Evolutionary conservation across 2,113 vertebrate species (phyloP).

Genomic region (Brachypodius melanocephalos): DNA sequence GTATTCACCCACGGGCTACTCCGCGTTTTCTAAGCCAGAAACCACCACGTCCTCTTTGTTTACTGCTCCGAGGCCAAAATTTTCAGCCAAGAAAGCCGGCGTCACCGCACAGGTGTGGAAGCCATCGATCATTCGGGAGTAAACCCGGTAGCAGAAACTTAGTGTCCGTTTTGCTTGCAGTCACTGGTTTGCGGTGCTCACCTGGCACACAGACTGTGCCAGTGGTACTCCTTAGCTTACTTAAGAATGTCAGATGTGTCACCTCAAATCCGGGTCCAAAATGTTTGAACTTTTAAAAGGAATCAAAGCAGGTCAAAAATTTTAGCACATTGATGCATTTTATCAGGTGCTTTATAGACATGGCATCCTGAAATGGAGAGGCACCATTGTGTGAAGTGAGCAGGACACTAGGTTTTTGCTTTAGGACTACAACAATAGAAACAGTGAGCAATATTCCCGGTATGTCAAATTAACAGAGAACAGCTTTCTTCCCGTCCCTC

Average conservation of each 20-base stretch:
- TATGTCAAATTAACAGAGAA: slow-evolving; percentile 1
- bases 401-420: slow-evolving; percentile 64
- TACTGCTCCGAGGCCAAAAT: slow-evolving; percentile 89
- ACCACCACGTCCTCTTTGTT: slow-evolving; percentile 65
- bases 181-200: slow-evolving; percentile 67
- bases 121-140: slow-evolving; percentile 82
- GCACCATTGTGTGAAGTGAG: slow-evolving; percentile 45
- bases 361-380: slow-evolving; percentile 11
- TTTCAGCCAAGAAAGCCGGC: slow-evolving; percentile 91
- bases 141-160: slow-evolving; percentile 62
- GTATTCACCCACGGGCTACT: slow-evolving; percentile 67
- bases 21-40: slow-evolving; percentile 81
- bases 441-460: slow-evolving; percentile 22
- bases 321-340: background rate
- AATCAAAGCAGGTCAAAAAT: slow-evolving; percentile 50
- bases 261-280: slow-evolving; percentile 77
- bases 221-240: slow-evolving; percentile 40
- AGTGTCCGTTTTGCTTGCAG: slow-evolving; percentile 66
- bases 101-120: slow-evolving; percentile 94
- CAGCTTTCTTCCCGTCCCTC: background rate
- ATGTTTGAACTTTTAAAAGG: slow-evolving; percentile 21
- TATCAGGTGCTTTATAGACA: background rate
- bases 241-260: slow-evolving; percentile 56
- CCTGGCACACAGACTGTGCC: slow-evolving; percentile 30
- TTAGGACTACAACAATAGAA: slow-evolving; percentile 27